phyloP scores from a whole-genome alignment of 2,113 vertebrate genomes.

The Hirundichthys speculiger region DNA sequence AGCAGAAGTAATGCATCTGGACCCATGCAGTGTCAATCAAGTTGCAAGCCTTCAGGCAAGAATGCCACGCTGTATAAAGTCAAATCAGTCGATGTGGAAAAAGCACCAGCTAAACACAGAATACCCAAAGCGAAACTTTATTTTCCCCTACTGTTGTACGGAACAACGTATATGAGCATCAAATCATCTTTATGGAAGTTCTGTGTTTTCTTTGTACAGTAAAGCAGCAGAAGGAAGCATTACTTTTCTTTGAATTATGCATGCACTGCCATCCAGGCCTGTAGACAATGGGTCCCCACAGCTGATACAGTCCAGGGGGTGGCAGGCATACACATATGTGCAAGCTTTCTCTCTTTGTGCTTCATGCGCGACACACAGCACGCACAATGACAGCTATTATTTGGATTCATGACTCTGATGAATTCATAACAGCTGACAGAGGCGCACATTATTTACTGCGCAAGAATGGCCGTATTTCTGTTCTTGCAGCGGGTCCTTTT shows the following conservation, averaged over 20 bases:
- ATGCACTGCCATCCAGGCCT: background rate
- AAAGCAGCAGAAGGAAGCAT: too few relatives aligned
- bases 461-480: background rate
- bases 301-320: slow-evolving; percentile 5
- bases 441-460: slow-evolving; percentile 12
- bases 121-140: background rate
- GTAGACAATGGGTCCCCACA: slow-evolving; percentile 44
- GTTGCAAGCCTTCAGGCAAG: slow-evolving; percentile 1
- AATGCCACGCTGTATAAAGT: background rate
- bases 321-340: slow-evolving; percentile 18
- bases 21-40: slow-evolving; percentile 23
- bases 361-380: slow-evolving; percentile 2
- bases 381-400: slow-evolving; percentile 41
- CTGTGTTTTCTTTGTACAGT: too few relatives aligned
- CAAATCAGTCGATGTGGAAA: background rate
- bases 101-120: background rate
- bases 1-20: slow-evolving; percentile 19
- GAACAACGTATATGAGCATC: too few relatives aligned
- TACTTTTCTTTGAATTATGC: slow-evolving; percentile 4
- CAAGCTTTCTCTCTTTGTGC: slow-evolving; percentile 41
- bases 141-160: too few relatives aligned
- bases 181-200: too few relatives aligned
- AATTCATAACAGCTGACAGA: slow-evolving; percentile 23
- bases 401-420: slow-evolving; percentile 20
- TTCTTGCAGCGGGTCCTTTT: background rate